phyloP scores from a whole-genome alignment of 37 sponge, comb jelly and placozoan species.

The Bolinopsis microptera region DNA sequence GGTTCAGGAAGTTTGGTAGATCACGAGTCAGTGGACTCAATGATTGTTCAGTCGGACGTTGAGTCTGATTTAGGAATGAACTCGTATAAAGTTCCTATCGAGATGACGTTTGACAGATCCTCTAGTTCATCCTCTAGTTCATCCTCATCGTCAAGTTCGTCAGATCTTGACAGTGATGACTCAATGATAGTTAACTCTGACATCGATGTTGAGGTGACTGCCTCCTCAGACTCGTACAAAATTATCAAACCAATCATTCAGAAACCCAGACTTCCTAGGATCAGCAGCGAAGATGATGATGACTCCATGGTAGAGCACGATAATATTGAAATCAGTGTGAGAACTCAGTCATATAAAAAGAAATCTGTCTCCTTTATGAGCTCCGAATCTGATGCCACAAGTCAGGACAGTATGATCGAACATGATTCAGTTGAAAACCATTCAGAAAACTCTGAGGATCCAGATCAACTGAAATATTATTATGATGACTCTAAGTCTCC shows the following conservation, averaged over 20 bases:
- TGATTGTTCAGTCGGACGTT: neutral
- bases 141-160: neutral
- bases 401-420: neutral
- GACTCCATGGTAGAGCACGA: neutral
- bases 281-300: neutral
- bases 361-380: neutral
- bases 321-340: neutral
- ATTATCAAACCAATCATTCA: neutral
- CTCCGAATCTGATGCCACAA: neutral
- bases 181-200: neutral
- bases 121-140: neutral
- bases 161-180: neutral
- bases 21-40: neutral
- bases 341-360: neutral
- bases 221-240: neutral
- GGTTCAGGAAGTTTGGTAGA: neutral
- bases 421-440: neutral
- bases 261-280: neutral
- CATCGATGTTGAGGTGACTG: neutral
- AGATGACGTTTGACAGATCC: neutral
- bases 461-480: neutral
- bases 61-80: neutral
- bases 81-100: neutral
- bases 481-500: neutral
- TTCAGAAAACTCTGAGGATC: neutral